Base-by-base conservation (phyloP, 2,888 invertebrate species). In the Gortyna flavago region DNA sequence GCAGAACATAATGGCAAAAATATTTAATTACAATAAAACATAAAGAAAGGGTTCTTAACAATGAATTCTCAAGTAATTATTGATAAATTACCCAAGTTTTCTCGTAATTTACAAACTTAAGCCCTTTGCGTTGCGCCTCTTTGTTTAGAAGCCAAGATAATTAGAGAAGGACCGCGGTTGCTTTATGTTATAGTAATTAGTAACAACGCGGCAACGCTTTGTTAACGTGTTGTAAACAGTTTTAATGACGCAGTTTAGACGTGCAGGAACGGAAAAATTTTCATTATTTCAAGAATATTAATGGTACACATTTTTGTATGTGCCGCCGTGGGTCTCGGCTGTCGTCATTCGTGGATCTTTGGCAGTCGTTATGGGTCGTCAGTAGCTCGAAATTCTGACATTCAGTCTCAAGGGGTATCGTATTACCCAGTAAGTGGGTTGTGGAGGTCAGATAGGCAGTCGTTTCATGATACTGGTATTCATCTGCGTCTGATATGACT, bases 1-100 rank as follows among this genome's bases (percentile, higher is more conserved):
- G 68, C 48, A 75, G 64, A 74, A 86, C 75, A 82, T 82, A 67
- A 82, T 72, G 79, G 68, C 65, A 78, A 86, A 86, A 86, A 86
- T 85, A 85, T 77, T 87, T 87, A 85, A 85, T 87, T 83, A 87
- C 85, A 86, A 85, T 87, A 83, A 77, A 86, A 87, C 77, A 76
- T 77, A 78, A 84, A 84, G 85, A 86, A 79, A 81, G 72, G 83
- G 76, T 75, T 84, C 74, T 84, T 75, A 75, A 84, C 79, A 85
- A 85, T 83, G 81, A 81, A 84, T 87, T 86, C 71, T 78, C 83
- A 76, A 86, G 83, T 85, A 88, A 88, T 87, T 84, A 89, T 88
- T 88, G 88, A 88, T 89, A 88, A 88, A 88, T 89, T 89, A 82
- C 82, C 68, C 38, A 88, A 88, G 89, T 88, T 88, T 77, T 67